Percentiles rank a stretch among this genome's conserved stretches.
Evolutionary conservation across 2,888 invertebrate genomes (phyloP).

Genomic region (Apotomis betuletana): DNA sequence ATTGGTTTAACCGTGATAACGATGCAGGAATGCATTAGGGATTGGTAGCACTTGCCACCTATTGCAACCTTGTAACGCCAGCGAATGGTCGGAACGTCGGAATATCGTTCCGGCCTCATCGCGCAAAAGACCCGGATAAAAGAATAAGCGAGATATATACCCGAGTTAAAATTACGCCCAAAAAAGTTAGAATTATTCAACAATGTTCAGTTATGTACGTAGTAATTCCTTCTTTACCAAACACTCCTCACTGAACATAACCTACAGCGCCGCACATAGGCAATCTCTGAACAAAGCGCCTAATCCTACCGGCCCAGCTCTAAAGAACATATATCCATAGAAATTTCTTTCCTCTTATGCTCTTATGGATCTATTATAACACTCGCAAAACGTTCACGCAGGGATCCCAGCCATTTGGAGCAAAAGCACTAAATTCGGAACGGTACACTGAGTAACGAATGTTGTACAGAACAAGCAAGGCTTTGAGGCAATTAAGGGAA

Average conservation of each 20-base stretch:
- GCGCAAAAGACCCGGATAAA: no score
- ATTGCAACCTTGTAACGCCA: no score
- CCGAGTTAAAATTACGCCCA: no score
- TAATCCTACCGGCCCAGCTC: neutral
- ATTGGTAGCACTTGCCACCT: no score
- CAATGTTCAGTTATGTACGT: neutral
- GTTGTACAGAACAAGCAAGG: conserved; percentile 18
- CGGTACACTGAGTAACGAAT: conserved; percentile 29
- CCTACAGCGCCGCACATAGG: conserved; percentile 8
- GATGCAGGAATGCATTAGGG: no score
- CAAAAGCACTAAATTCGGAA: conserved; percentile 34
- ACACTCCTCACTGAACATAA: neutral
- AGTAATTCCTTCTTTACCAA: neutral
- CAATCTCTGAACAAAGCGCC: conserved; percentile 22
- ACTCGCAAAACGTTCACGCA: conserved; percentile 29
- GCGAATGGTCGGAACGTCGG: no score
- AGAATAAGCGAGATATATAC: no score
- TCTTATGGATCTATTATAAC: neutral
- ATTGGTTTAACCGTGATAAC: no score
- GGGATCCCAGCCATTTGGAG: conserved; percentile 20
- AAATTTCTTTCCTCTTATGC: neutral
- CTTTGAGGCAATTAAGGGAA: conserved; percentile 25
- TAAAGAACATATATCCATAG: neutral
- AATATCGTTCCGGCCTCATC: no score
- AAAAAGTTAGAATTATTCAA: neutral